A percentile compares a stretch with the other conserved stretches of the same genome.
Conservation (phyloP, 2,888 invertebrate species). For the Calliscelio sp. region DNA sequence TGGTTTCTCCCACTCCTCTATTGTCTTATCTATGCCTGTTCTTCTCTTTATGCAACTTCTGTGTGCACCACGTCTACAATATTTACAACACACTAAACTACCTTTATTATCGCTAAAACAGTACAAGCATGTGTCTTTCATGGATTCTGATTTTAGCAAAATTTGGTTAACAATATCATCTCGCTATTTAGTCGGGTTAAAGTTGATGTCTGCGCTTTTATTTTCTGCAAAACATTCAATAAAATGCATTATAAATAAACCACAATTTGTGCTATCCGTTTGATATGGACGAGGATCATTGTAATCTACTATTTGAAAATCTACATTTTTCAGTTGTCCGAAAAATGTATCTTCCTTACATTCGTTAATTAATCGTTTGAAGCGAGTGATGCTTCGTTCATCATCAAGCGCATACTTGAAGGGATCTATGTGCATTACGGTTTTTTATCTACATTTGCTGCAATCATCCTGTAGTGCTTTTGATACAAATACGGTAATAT, state of each 20-base stretch:
- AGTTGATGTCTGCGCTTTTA: background rate
- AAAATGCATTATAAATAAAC: constrained; percentile 14
- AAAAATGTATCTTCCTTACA: background rate
- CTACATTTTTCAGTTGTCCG: background rate
- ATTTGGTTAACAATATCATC: background rate
- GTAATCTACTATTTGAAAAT: background rate
- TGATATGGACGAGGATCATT: constrained; percentile 3
- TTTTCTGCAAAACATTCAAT: background rate
- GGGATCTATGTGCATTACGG: constrained; percentile 31
- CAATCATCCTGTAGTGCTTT: constrained; percentile 7
- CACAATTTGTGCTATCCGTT: constrained; percentile 13
- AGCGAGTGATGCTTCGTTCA: background rate
- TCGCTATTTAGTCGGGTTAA: background rate
- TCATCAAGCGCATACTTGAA: background rate
- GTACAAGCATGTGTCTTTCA: constrained; percentile 15
- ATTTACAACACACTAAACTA: background rate
- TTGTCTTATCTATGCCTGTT: background rate
- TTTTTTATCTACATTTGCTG: constrained; percentile 9
- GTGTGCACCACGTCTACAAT: constrained; percentile 18
- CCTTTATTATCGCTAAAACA: background rate
- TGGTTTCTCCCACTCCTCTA: constrained; percentile 12
- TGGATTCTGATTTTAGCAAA: background rate
- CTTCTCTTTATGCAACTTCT: background rate
- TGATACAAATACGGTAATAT: constrained; percentile 36
- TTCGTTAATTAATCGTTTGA: background rate